Base-by-base conservation (phyloP, 2,888 invertebrate species). In the Stenolophus ochropezus region DNA sequence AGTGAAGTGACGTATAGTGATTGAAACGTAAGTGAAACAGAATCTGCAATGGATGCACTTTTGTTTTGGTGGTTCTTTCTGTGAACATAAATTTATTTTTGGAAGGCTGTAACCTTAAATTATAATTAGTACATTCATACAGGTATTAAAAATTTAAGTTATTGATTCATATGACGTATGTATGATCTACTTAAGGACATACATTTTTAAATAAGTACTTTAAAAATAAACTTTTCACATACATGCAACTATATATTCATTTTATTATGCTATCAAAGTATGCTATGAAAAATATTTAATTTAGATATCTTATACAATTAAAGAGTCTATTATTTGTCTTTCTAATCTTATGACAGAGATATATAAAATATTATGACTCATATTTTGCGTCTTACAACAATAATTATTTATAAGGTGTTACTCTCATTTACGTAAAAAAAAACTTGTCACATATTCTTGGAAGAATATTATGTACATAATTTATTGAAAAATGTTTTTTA, bases 51-150 rank as follows among this genome's bases (percentile, higher is more conserved):
- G 65, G 65, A 69, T 69, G 65, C 16, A n/a, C 14, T 69, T 65
- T 65, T 69, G 33, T 69, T 69, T 18, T 18, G 5, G 25, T 61
- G 27, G 23, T 61, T 61, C 61, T 61, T 56, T 61, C n/a, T n/a
- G 61, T 61, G 27, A 11, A 20, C 56, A 11, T 56, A 20, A 56
- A 56, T 56, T 18, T 42, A 42, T 8, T 42, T 42, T 42, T 6
- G 33, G 33, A 42, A 42, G 33, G 33, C 33, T 42, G 33, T 42
- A 42, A 42, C 33, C 11, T 42, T 42, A 42, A 33, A 33, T 33
- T 33, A 33, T 33, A 42, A 42, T 8, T 42, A 42, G 33, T 42
- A 42, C 11, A 4, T 42, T 11, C 33, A 42, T 11, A 42, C 6
- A 42, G 11, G 33, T 42, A 42, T 42, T 42, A 42, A 8, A 42